Evolutionary conservation across 2,888 invertebrate species (phyloP), one percentile per base, ranked within the genome.

Genomic region (Brachyptera risi): DNA sequence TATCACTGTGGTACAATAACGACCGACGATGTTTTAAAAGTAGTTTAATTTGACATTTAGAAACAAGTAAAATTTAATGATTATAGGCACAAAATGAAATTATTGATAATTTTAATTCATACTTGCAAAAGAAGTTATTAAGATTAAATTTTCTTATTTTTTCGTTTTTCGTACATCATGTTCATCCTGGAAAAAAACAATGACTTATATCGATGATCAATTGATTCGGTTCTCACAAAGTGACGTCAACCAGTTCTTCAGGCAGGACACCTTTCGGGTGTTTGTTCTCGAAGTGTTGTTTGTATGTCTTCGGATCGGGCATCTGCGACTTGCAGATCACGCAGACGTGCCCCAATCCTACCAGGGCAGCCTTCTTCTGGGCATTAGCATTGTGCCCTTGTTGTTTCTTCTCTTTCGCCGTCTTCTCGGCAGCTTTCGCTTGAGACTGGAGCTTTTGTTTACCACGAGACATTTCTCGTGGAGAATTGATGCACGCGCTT

Each of bases 231-330:
- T 26, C 24, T 64, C 56, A 64, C 51, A 64, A 59, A 31, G 61
- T 56, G 49, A 74, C 75, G 61, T 79, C 80, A 68, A 79, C 78
- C 61, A 84, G 71, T 57, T 81, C 81, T 19, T 76, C 78, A 61
- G 99, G 99, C 76, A 99, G 78, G 56, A 93, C 88, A 71, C 87
- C 88, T 76, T 98, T 98, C 26, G 98, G 97, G 80, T 99, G 99
- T 75, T 98, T 99, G 77, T 95, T 97, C 78, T 98, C 96, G 78
- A 97, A 99, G 76, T 99, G 99, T 76, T 99, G 98, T 78, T 93
- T 96, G 80, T 98, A 99, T 17, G 99, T 99, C 81, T 99, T 99
- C 58, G 96, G 96, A 76, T 99, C 98, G 2, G 98, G 98, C 98
- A 99, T 98, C 82, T 96, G 96, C 11, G 96, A 89, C 76, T 80